Evolutionary conservation across 2,113 vertebrate species (phyloP).

Genomic region (Cairina moschata): DNA sequence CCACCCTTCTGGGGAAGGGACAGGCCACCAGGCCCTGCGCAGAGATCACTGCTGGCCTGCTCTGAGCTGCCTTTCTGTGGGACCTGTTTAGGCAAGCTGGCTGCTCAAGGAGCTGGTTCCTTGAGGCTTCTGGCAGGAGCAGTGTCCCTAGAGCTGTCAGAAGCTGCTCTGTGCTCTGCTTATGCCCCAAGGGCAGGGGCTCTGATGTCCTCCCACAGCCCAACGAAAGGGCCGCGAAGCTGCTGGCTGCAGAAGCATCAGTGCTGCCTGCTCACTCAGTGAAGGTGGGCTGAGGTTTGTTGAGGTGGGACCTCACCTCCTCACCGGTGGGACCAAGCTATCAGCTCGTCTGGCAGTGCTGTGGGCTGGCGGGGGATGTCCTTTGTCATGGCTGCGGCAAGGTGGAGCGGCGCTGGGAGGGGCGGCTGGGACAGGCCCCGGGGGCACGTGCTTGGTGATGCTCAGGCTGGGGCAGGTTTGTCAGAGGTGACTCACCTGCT

Average conservation of each 20-base stretch:
- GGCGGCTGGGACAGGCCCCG: neutral
- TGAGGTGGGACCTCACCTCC: too few relatives aligned
- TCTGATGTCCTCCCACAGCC: neutral
- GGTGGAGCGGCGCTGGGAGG: neutral
- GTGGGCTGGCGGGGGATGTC: neutral
- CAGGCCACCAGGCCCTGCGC: neutral
- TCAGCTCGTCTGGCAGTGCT: neutral
- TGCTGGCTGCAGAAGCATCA: neutral
- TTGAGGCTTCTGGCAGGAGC: neutral
- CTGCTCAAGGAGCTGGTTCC: neutral
- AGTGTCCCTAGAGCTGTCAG: neutral
- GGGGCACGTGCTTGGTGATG: neutral
- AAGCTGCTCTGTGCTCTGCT: neutral
- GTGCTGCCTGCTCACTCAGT: neutral
- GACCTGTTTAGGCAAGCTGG: neutral
- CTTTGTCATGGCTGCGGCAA: neutral
- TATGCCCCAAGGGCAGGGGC: neutral
- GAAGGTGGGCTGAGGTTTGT: neutral
- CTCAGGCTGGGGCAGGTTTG: neutral
- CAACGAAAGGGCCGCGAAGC: neutral
- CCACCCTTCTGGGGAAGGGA: neutral
- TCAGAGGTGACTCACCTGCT: slow-evolving; percentile 4
- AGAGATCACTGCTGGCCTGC: neutral
- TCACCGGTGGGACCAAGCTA: too few relatives aligned
- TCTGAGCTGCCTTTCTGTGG: neutral